A percentile compares a stretch with the other conserved stretches of the same genome.
phyloP scores from a whole-genome alignment of 1,140 invertebrate genomes.

The Saccostrea glomerata region DNA sequence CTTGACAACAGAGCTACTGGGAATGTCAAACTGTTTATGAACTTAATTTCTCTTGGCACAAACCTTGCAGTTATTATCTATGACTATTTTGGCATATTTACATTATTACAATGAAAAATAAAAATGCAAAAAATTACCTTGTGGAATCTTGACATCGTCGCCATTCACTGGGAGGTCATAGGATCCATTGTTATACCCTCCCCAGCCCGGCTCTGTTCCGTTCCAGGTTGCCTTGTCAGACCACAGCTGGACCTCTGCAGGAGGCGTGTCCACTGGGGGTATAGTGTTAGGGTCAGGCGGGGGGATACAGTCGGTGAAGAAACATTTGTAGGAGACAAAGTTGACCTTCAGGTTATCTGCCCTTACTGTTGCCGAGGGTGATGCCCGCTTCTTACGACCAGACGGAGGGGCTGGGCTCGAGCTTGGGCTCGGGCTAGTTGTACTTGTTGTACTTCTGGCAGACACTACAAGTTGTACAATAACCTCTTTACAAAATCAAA shows the following conservation, averaged over 20 bases:
- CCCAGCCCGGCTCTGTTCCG: constrained; percentile 37
- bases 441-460: neutral
- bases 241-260: constrained; percentile 43
- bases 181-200: constrained; percentile 7
- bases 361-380: neutral
- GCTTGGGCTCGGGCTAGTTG: neutral
- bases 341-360: constrained; percentile 2
- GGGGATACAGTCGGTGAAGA: constrained; percentile 54
- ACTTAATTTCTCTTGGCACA: too few species aligned
- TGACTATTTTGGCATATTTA: too few species aligned
- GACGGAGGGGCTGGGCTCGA: neutral
- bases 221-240: constrained; percentile 60
- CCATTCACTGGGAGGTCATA: constrained; percentile 56
- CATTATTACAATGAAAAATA: neutral
- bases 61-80: too few species aligned
- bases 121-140: constrained; percentile 55
- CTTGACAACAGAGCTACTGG: too few species aligned
- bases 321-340: constrained; percentile 49
- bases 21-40: too few species aligned
- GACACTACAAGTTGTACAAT: neutral
- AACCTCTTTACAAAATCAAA: too few species aligned
- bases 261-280: constrained; percentile 57
- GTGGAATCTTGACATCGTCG: constrained; percentile 67
- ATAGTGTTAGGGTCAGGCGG: constrained; percentile 69
- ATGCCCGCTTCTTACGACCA: constrained; percentile 28